Evolutionary conservation across 37 sponge, comb jelly and placozoan species (phyloP).

Genomic region (Beroe ovata): DNA sequence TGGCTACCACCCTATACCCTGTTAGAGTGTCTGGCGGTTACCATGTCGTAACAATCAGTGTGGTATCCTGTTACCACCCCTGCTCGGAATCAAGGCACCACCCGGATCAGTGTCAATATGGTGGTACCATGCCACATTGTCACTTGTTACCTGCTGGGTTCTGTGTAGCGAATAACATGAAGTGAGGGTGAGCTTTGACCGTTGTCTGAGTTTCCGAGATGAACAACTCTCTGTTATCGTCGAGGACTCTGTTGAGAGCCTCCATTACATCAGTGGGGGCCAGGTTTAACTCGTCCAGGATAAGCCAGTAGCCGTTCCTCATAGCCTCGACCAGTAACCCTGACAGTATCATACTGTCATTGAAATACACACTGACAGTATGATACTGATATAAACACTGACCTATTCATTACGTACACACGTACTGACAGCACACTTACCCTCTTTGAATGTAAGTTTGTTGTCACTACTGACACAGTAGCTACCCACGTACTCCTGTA

Average conservation of each 20-base stretch:
- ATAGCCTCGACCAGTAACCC: constrained; percentile 94
- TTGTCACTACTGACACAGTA: constrained; percentile 80
- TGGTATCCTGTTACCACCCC: too few relatives aligned
- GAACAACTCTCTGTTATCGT: constrained; percentile 96
- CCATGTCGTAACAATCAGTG: too few relatives aligned
- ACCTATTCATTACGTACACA: too few relatives aligned
- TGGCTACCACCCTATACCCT: too few relatives aligned
- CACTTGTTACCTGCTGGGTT: constrained; percentile 86
- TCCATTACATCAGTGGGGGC: constrained; percentile 99
- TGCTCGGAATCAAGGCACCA: too few relatives aligned
- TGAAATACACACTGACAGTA: too few relatives aligned
- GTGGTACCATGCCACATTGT: too few relatives aligned
- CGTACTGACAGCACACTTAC: constrained; percentile 68
- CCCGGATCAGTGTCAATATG: too few relatives aligned
- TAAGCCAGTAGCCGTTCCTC: constrained; percentile 95
- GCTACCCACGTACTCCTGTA: constrained; percentile 96
- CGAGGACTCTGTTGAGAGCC: constrained; percentile 95
- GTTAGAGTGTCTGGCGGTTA: too few relatives aligned
- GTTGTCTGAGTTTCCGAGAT: constrained; percentile 89
- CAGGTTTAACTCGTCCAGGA: constrained; percentile 96
- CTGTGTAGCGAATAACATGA: constrained; percentile 97
- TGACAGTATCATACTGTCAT: too few relatives aligned
- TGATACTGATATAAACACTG: too few relatives aligned
- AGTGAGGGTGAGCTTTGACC: constrained; percentile 88
- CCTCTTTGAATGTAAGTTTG: constrained; percentile 92